Evolutionary conservation across 2,888 invertebrate genomes (phyloP), one percentile per base, ranked within the genome.

Genomic region (Pachydiplax longipennis): DNA sequence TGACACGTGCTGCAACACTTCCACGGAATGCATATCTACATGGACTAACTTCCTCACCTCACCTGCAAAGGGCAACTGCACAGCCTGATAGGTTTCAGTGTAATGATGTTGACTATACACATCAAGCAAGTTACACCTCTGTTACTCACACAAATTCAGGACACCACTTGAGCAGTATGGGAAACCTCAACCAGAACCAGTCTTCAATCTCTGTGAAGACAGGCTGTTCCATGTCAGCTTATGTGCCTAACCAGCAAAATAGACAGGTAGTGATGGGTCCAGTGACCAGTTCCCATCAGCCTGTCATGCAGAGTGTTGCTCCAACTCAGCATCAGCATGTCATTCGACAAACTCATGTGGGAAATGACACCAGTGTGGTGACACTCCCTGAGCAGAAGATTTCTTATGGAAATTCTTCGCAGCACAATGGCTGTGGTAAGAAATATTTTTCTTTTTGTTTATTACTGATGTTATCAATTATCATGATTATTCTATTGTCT

Each of bases 1-100:
- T 94, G 91, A 94, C 94, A 40, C 94, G 97, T 80, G 96, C 97
- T 0, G 96, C 96, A 37, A 97, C 97, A 1, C 93, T 97, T 90
- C 97, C 97, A 0, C 95, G 97, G 91, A 97, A 97, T 92, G 96
- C 96, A 53, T 96, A 94, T 92, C 93, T 94, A 92, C 94, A 94
- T 53, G 87, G 87, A 0, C 15, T 87, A 65, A 61, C 58, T n/a
- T 87, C 87, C 22, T 48, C 87, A 13, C 61, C 87, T 22, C 61
- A 87, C 18, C 87, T 61, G 37, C 87, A 87, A n/a, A 87, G 61
- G 61, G 87, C 61, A 37, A 22, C 61, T 6, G 61, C n/a, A 15
- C 87, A 35, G 37, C 35, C 58, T 12, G 87, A 87, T 31, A 87
- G 87, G 61, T 87, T 35, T n/a, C 87, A 87, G 10, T 1, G 13